These are phyloP conservation scores for Brachyopa scutellaris DNA, from an alignment of 2,888 invertebrate genomes.

Conservation along the genomic window DNA sequence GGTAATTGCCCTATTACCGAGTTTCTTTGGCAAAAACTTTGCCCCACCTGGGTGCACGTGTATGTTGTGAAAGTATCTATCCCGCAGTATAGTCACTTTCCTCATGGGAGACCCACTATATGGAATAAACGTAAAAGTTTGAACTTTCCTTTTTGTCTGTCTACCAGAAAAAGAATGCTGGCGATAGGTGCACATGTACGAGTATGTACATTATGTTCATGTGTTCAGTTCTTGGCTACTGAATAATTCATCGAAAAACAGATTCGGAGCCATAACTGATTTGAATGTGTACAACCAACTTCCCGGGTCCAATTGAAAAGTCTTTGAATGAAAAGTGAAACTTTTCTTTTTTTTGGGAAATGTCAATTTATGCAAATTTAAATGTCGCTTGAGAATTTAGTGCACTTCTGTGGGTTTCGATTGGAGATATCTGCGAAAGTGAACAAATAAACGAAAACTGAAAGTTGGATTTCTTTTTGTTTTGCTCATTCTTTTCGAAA, in stretches of 20 bases:
- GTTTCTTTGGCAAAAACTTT: conserved; percentile 5
- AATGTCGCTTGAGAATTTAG: conserved; percentile 26
- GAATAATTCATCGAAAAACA: conserved; percentile 63
- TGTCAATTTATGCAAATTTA: conserved; percentile 66
- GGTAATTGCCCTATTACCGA: conserved; percentile 28
- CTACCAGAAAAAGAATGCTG: background rate
- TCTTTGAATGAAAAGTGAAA: conserved; percentile 65
- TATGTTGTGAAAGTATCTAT: conserved; percentile 44
- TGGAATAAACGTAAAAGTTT: conserved; percentile 9
- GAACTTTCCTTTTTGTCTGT: conserved; percentile 39
- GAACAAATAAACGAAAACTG: conserved; percentile 55
- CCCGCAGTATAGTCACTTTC: conserved; percentile 12
- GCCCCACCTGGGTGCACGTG: background rate
- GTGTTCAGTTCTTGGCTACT: conserved; percentile 36
- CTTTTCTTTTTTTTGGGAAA: conserved; percentile 34
- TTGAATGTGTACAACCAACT: conserved; percentile 54
- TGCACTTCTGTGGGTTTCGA: conserved; percentile 10
- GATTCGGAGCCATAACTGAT: conserved; percentile 39
- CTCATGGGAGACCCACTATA: conserved; percentile 23
- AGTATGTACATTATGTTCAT: too few relatives aligned
- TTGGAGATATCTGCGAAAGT: conserved; percentile 32
- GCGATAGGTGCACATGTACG: too few relatives aligned
- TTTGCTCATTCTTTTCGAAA: conserved; percentile 7
- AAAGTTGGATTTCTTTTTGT: conserved; percentile 43
- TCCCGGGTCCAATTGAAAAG: conserved; percentile 51